Base-by-base conservation (phyloP, 2,888 invertebrate species). In the Emesis russula region DNA sequence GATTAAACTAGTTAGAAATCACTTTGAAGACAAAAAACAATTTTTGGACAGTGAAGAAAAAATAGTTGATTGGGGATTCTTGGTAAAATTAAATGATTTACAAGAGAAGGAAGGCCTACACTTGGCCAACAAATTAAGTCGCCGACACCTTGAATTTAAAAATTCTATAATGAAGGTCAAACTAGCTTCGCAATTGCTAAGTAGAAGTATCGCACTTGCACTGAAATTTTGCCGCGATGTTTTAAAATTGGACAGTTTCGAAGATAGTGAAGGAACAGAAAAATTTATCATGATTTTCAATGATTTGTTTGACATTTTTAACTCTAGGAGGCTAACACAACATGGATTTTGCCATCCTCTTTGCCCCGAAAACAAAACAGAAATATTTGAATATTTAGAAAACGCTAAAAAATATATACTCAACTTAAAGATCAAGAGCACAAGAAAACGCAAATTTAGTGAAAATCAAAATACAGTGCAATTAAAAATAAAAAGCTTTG, bases 111-210 rank as follows among this genome's bases (percentile, higher is more conserved):
- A 86, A 83, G 85, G 85, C 1, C 68, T 93, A 11, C 66, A 92
- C n/a, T 6, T 92, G 11, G 92, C 89, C 0, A 93, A 94, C 53
- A 86, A 88, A 41, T 53, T 94, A 18, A 90, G 90, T n/a, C 41
- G 66, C 33, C 87, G 66, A 77, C 88, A 93, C 70, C 25, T 93
- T 6, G 9, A 86, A 4, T 94, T 95, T 84, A 79, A 84, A 53
- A 94, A 95, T 25, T 6, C 78, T 6, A 89, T 88, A 9, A 93
- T 92, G 88, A 92, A 94, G 13, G 94, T 93, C 0, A 94, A 94
- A 77, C 53, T 95, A 13, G 95, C 93, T 0, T 66, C 83, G 0
- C 92, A 95, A 73, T 44, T 91, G 4, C 75, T 92, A 15, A 93
- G 93, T 74, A 88, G 80, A 7, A 93, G 91, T 82, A 92, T 95